Evolutionary conservation across 2,797 vertebrate genomes (phyloP).

Genomic region (Rallus crepitans): DNA sequence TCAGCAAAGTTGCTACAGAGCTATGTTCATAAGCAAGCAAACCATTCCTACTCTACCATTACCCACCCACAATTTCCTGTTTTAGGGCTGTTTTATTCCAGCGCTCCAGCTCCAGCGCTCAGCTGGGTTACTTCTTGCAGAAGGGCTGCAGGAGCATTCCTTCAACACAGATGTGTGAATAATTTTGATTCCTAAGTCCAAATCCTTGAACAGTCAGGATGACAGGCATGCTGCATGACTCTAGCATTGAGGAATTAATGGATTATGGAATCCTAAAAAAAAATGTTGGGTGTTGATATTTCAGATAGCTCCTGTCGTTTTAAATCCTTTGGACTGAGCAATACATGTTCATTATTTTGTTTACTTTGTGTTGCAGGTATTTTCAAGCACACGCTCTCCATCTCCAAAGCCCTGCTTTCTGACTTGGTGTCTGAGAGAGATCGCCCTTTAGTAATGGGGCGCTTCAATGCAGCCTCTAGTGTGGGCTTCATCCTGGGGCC

Average conservation of each 20-base stretch:
- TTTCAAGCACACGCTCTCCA: slow-evolving; percentile 96
- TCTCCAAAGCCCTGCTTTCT: slow-evolving; percentile 94
- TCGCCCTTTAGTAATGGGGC: slow-evolving; percentile 92
- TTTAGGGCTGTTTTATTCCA: neutral
- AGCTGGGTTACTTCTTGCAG: neutral
- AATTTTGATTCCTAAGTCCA: neutral
- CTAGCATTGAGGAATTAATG: neutral
- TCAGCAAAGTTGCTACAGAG: neutral
- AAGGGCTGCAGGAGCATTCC: neutral
- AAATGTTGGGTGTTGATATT: neutral
- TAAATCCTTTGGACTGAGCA: neutral
- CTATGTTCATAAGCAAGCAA: neutral
- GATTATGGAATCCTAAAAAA: neutral
- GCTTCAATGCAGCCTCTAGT: slow-evolving; percentile 91
- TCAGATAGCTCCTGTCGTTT: neutral
- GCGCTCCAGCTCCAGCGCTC: neutral
- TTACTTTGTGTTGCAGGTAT: slow-evolving; percentile 83
- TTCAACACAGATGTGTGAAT: neutral
- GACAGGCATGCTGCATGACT: neutral
- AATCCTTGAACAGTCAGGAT: neutral
- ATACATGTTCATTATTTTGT: neutral
- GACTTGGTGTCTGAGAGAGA: slow-evolving; percentile 91
- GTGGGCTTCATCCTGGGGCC: slow-evolving; percentile 97
- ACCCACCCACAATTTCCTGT: neutral
- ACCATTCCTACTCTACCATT: neutral